Conservation (phyloP, 2,888 invertebrate genomes). For the Acanthosepion lycidas region DNA sequence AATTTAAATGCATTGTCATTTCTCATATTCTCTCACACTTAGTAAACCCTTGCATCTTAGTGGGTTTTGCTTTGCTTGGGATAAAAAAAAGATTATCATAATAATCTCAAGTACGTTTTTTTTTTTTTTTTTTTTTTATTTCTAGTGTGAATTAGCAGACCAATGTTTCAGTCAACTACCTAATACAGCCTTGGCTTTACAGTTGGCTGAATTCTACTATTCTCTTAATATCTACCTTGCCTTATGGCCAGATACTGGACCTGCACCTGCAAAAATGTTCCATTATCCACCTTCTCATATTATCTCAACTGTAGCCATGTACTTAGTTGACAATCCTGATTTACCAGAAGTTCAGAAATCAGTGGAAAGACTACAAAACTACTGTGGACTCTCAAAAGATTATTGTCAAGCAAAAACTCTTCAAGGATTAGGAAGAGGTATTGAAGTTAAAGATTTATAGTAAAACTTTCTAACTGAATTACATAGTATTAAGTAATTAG, state of each 20-base stretch:
- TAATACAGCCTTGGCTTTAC: constrained; percentile 73
- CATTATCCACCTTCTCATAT: constrained; percentile 61
- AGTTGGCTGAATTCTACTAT: constrained; percentile 75
- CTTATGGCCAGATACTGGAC: constrained; percentile 57
- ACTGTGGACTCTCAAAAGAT: constrained; percentile 73
- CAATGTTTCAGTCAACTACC: constrained; percentile 72
- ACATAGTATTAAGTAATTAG: neutral
- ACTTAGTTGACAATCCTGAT: constrained; percentile 58
- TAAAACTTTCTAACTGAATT: neutral
- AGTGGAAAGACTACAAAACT: constrained; percentile 68
- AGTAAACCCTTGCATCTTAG: too few species aligned
- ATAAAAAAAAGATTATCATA: too few species aligned
- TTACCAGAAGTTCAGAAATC: constrained; percentile 60
- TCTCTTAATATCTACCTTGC: constrained; percentile 70
- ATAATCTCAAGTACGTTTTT: neutral
- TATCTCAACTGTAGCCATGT: constrained; percentile 60
- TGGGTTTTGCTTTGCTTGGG: too few species aligned
- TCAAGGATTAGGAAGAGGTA: constrained; percentile 74
- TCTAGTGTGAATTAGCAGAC: constrained; percentile 66
- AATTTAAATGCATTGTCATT: too few species aligned
- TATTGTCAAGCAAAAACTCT: constrained; percentile 75
- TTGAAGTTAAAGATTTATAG: neutral
- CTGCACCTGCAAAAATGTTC: constrained; percentile 53
- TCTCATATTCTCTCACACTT: too few species aligned
- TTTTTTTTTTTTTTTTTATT: constrained; percentile 33